Evolutionary conservation across 2,888 invertebrate genomes (phyloP).

Genomic region (Asteroscopus sphinx): DNA sequence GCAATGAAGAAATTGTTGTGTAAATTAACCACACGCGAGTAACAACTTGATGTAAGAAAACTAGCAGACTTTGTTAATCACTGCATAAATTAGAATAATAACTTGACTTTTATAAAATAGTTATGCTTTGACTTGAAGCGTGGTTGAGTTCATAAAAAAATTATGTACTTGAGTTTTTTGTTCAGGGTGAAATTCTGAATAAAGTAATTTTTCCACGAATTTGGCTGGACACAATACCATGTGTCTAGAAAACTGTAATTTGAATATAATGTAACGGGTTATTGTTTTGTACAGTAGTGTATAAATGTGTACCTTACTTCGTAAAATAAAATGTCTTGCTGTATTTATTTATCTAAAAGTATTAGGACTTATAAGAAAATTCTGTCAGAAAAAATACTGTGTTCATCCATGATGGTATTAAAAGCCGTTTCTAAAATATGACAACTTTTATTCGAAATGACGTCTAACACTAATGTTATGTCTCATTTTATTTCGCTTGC

Average conservation of each 20-base stretch:
- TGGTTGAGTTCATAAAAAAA: slow-evolving; percentile 10
- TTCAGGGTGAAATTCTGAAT: background rate
- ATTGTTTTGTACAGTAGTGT: too few species aligned
- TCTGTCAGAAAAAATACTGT: background rate
- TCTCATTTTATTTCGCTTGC: slow-evolving; percentile 16
- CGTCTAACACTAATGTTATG: slow-evolving; percentile 10
- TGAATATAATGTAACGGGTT: too few species aligned
- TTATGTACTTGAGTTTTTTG: background rate
- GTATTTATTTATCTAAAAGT: too few species aligned
- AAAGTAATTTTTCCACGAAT: background rate
- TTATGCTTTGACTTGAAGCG: slow-evolving; percentile 9
- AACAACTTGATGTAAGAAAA: slow-evolving; percentile 45
- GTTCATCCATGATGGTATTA: slow-evolving; percentile 5
- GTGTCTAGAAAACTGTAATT: too few species aligned
- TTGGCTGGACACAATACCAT: background rate
- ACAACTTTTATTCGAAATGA: slow-evolving; percentile 1
- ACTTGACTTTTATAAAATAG: slow-evolving; percentile 31
- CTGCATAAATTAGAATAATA: slow-evolving; percentile 53
- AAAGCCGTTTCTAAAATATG: slow-evolving; percentile 2
- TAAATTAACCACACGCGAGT: slow-evolving; percentile 60
- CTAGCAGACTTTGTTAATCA: slow-evolving; percentile 44
- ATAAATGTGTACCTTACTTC: too few species aligned
- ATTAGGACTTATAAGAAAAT: too few species aligned
- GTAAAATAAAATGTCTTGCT: too few species aligned
- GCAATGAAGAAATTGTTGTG: slow-evolving; percentile 60